phyloP scores from a whole-genome alignment of 2,888 invertebrate species.

The Odontomyia ornata region DNA sequence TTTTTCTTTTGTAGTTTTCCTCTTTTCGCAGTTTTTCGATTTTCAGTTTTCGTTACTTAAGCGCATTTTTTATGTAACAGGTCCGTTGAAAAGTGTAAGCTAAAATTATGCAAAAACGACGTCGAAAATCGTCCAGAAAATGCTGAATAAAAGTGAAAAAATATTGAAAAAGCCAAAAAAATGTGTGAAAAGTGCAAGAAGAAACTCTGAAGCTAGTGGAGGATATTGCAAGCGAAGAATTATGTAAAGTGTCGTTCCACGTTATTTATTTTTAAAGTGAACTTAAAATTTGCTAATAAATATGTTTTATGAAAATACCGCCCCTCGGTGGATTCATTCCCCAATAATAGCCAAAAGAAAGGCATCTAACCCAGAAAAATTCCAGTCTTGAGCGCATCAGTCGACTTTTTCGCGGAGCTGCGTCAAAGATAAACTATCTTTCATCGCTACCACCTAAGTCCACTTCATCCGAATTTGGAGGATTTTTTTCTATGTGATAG shows the following conservation, averaged over 20 bases:
- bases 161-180: not conserved
- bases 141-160: conserved; percentile 18
- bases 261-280: not conserved
- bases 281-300: no score
- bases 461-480: not conserved
- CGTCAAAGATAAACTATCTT: not conserved
- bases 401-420: not conserved
- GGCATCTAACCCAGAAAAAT: not conserved
- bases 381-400: not conserved
- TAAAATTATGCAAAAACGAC: conserved; percentile 20
- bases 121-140: not conserved
- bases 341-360: not conserved
- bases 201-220: conserved; percentile 5
- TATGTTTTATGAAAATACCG: no score
- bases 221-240: conserved; percentile 3
- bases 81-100: conserved; percentile 24
- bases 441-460: not conserved
- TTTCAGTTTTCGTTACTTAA: conserved; percentile 29
- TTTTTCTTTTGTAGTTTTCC: not conserved
- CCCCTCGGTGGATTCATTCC: no score
- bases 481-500: not conserved
- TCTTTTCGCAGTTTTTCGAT: conserved; percentile 6
- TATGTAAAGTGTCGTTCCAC: conserved; percentile 34
- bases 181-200: conserved; percentile 6
- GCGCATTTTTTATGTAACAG: conserved; percentile 35